A percentile compares a stretch with the other conserved stretches of the same genome.
These are phyloP conservation scores for Chanos chanos DNA, from an alignment of 2,797 vertebrate genomes.

Conservation along the genomic window DNA sequence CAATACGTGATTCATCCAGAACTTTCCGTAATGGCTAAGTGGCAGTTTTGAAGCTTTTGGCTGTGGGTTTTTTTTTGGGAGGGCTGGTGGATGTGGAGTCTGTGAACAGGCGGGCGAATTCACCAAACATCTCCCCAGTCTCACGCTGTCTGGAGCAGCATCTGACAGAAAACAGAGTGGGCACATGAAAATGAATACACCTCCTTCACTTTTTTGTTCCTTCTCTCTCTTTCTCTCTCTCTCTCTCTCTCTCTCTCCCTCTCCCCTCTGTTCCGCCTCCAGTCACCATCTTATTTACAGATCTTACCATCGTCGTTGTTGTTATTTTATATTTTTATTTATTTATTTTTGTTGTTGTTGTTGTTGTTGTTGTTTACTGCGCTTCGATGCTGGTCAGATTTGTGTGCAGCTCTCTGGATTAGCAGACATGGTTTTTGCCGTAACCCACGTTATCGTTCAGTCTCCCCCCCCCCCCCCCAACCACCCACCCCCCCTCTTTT, in stretches of 20 bases:
- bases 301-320: conserved; percentile 62
- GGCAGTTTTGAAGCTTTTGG: too few relatives aligned
- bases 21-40: too few relatives aligned
- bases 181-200: conserved; percentile 44
- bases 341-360: too few relatives aligned
- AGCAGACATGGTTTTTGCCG: conserved; percentile 61
- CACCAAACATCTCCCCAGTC: too few relatives aligned
- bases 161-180: conserved; percentile 63
- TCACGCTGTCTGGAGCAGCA: conserved; percentile 51
- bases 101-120: too few relatives aligned
- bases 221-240: background rate
- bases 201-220: background rate
- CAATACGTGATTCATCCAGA: too few relatives aligned
- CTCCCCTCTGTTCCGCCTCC: conserved; percentile 53
- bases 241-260: conserved; percentile 54
- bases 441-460: conserved; percentile 33
- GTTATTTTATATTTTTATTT: conserved; percentile 25
- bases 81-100: too few relatives aligned
- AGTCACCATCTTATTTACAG: conserved; percentile 57
- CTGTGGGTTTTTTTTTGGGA: too few relatives aligned
- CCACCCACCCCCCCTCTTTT: conserved; percentile 16
- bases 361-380: conserved; percentile 49
- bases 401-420: conserved; percentile 68
- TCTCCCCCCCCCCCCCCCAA: background rate
- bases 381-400: conserved; percentile 68